These are phyloP conservation scores for Copidosoma floridanum DNA, from an alignment of 1,140 invertebrate genomes.

Conservation along the genomic window DNA sequence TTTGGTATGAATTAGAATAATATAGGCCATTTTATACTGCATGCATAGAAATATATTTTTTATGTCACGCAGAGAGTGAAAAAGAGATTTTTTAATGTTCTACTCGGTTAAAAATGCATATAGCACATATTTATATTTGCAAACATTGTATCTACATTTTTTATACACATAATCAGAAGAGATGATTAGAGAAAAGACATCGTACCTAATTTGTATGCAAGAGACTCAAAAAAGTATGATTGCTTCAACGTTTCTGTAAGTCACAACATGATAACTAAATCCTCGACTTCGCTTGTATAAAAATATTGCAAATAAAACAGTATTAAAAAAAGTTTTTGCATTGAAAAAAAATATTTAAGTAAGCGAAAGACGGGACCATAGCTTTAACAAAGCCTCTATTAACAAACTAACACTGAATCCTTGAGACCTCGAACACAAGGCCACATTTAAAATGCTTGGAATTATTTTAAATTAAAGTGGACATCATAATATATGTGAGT, in stretches of 20 bases:
- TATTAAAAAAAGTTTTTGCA: too few species aligned
- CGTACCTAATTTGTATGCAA: too few species aligned
- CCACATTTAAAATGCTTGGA: conserved; percentile 63
- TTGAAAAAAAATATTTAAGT: background rate
- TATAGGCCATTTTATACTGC: conserved; percentile 6
- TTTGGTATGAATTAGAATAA: background rate
- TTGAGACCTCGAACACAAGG: conserved; percentile 56
- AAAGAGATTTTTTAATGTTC: conserved; percentile 1
- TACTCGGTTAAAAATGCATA: conserved; percentile 2
- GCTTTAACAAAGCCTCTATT: conserved; percentile 3
- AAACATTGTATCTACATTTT: background rate
- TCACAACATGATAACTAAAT: background rate
- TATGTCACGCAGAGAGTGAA: background rate
- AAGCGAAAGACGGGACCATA: background rate
- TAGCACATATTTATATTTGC: background rate
- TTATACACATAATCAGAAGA: background rate
- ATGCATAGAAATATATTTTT: conserved; percentile 8
- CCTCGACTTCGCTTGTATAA: background rate
- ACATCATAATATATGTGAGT: conserved; percentile 69
- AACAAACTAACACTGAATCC: conserved; percentile 38
- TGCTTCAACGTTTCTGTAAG: background rate
- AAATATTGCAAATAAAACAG: too few species aligned
- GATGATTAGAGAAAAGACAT: background rate
- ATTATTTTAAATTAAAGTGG: conserved; percentile 11
- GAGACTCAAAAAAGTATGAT: background rate